Evolutionary conservation across 2,888 invertebrate genomes (phyloP).

Genomic region (Pyrochroa serraticornis): DNA sequence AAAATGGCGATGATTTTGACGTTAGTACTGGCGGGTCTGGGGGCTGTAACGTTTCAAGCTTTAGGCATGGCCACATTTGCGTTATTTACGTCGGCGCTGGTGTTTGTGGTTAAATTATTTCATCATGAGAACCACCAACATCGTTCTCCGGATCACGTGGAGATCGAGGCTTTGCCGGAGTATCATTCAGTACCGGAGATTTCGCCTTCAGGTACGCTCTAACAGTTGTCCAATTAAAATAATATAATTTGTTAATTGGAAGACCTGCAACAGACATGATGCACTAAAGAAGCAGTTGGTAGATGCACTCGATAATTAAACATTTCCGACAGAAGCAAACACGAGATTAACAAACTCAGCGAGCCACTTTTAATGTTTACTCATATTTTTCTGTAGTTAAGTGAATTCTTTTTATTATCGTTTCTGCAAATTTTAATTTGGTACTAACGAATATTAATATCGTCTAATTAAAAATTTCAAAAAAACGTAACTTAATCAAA

Average conservation of each 20-base stretch:
- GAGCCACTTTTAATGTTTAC: neutral
- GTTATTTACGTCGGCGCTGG: conserved; percentile 66
- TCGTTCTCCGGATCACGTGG: conserved; percentile 35
- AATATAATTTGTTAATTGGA: neutral
- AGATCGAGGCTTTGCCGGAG: conserved; percentile 57
- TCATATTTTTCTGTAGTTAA: neutral
- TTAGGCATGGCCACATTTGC: conserved; percentile 73
- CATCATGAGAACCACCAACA: conserved; percentile 36
- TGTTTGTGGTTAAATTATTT: conserved; percentile 51
- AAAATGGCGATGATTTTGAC: conserved; percentile 70
- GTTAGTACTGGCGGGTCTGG: conserved; percentile 66
- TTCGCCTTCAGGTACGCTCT: neutral
- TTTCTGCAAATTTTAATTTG: too few relatives aligned
- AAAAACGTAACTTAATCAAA: too few relatives aligned
- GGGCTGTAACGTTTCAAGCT: conserved; percentile 70
- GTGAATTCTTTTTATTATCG: neutral
- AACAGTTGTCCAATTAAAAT: too few relatives aligned
- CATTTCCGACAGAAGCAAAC: neutral
- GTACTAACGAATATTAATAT: too few relatives aligned
- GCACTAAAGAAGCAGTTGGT: too few relatives aligned
- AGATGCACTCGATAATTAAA: too few relatives aligned
- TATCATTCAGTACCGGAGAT: neutral
- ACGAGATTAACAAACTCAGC: neutral
- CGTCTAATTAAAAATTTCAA: too few relatives aligned
- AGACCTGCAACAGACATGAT: too few relatives aligned